Evolutionary conservation across 1,140 invertebrate species (phyloP).

Genomic region (Harlomillsia oculata): DNA sequence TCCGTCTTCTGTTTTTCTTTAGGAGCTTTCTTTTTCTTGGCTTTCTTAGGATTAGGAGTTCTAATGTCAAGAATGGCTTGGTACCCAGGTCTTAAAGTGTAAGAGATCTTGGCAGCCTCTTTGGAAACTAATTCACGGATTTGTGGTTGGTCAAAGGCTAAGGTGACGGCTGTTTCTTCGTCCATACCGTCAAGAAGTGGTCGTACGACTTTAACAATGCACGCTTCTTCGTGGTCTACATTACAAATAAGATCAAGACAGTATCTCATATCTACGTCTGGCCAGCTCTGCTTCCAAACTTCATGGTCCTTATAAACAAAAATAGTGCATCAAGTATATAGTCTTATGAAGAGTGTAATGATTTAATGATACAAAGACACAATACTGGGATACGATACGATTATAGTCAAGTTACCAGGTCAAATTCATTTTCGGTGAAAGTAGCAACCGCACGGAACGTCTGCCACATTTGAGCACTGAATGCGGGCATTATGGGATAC

Average conservation of each 20-base stretch:
- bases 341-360: too few species aligned
- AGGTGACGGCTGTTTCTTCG: constrained; percentile 46
- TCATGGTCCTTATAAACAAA: constrained; percentile 37
- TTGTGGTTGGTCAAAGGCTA: constrained; percentile 43
- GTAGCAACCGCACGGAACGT: constrained; percentile 27
- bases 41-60: neutral
- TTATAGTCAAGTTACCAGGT: constrained; percentile 38
- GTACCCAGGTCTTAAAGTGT: constrained; percentile 27
- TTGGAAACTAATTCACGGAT: constrained; percentile 18
- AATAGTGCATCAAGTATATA: too few species aligned
- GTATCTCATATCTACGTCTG: constrained; percentile 63
- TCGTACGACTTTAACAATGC: constrained; percentile 46
- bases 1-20: constrained; percentile 5
- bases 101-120: constrained; percentile 11
- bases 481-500: constrained; percentile 76
- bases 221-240: constrained; percentile 48
- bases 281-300: constrained; percentile 56
- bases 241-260: constrained; percentile 52
- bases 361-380: too few species aligned
- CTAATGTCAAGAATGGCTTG: constrained; percentile 27
- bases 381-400: too few species aligned
- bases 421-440: constrained; percentile 34
- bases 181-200: constrained; percentile 46
- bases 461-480: constrained; percentile 78
- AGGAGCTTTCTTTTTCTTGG: constrained; percentile 8